phyloP scores from a whole-genome alignment of 2,888 invertebrate species.

The Aspidiotus rigidus region DNA sequence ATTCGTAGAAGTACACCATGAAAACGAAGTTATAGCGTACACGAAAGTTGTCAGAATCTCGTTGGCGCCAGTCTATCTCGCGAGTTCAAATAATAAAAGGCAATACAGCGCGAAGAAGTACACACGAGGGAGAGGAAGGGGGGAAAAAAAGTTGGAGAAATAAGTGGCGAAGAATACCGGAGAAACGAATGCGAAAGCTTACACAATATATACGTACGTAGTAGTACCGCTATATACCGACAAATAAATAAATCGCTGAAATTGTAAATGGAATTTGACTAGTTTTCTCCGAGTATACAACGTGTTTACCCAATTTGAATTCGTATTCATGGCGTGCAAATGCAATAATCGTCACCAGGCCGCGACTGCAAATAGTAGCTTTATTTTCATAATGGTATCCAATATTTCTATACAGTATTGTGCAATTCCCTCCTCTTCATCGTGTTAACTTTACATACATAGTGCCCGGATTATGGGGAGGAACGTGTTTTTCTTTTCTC shows the following conservation, averaged over 20 bases:
- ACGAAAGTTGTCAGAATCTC: too few species aligned
- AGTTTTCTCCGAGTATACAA: neutral
- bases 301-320: slow-evolving; percentile 18
- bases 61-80: too few species aligned
- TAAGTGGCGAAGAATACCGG: too few species aligned
- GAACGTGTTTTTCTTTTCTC: neutral
- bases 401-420: slow-evolving; percentile 11
- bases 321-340: slow-evolving; percentile 29
- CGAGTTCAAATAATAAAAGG: too few species aligned
- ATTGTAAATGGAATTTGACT: slow-evolving; percentile 2
- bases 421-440: neutral
- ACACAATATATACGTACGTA: too few species aligned
- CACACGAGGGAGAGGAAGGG: too few species aligned
- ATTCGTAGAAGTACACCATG: too few species aligned
- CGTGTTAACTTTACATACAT: neutral
- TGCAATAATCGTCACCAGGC: slow-evolving; percentile 30
- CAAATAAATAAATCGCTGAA: slow-evolving; percentile 4
- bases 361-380: slow-evolving; percentile 25
- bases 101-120: too few species aligned
- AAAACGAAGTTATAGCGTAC: too few species aligned
- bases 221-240: neutral
- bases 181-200: too few species aligned
- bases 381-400: slow-evolving; percentile 23
- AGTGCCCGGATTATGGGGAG: neutral
- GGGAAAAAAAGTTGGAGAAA: too few species aligned